A percentile compares a stretch with the other conserved stretches of the same genome.
Evolutionary conservation across 2,797 vertebrate genomes (phyloP).

Genomic region (Neoniphon sammara): DNA sequence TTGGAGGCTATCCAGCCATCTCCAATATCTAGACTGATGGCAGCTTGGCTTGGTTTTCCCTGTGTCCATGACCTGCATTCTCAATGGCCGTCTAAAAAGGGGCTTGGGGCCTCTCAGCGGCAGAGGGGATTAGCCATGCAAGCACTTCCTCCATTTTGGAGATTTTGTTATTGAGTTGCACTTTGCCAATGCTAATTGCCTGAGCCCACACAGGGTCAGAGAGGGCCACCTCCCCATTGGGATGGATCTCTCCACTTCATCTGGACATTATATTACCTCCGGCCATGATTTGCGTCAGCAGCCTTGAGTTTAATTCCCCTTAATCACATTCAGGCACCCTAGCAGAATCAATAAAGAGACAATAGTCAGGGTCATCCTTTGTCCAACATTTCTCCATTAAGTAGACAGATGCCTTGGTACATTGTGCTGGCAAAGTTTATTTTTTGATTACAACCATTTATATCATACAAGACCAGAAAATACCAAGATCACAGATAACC

Average conservation of each 20-base stretch:
- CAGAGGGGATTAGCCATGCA: slow-evolving; percentile 70
- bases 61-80: slow-evolving; percentile 72
- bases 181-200: slow-evolving; percentile 77
- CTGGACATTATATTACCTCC: slow-evolving; percentile 75
- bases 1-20: slow-evolving; percentile 78
- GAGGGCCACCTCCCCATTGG: slow-evolving; percentile 62
- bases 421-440: slow-evolving; percentile 15
- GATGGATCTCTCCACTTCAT: slow-evolving; percentile 72
- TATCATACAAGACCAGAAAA: background rate
- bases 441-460: slow-evolving; percentile 9
- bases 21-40: slow-evolving; percentile 70
- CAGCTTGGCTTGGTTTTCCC: slow-evolving; percentile 69
- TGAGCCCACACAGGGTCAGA: slow-evolving; percentile 71
- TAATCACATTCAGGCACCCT: slow-evolving; percentile 72
- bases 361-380: slow-evolving; percentile 57
- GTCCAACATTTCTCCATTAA: slow-evolving; percentile 55
- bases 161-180: slow-evolving; percentile 80
- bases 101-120: slow-evolving; percentile 41
- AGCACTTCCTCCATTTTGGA: slow-evolving; percentile 75
- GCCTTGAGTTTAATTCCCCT: slow-evolving; percentile 74
- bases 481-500: slow-evolving; percentile 1
- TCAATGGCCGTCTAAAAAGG: slow-evolving; percentile 63
- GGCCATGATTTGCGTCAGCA: slow-evolving; percentile 73
- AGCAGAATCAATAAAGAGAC: slow-evolving; percentile 74
- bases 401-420: slow-evolving; percentile 25